A percentile compares a stretch with the other conserved stretches of the same genome.
phyloP scores from a whole-genome alignment of 2,888 invertebrate genomes.

The Nysson spinosus region DNA sequence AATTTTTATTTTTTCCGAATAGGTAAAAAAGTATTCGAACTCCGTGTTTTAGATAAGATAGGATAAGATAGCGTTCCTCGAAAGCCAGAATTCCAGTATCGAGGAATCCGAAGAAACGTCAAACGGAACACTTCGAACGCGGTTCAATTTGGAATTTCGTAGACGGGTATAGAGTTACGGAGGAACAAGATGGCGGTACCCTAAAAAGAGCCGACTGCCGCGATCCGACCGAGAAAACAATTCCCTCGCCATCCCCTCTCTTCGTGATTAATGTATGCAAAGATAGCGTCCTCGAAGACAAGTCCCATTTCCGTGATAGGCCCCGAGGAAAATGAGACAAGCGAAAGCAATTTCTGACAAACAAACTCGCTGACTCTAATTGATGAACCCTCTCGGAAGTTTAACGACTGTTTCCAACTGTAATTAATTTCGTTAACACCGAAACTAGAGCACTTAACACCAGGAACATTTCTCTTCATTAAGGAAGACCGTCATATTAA shows the following conservation, averaged over 20 bases:
- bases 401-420: neutral
- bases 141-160: slow-evolving; percentile 55
- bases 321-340: slow-evolving; percentile 17
- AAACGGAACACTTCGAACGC: slow-evolving; percentile 34
- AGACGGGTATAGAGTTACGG: slow-evolving; percentile 49
- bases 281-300: slow-evolving; percentile 51
- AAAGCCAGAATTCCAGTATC: slow-evolving; percentile 31
- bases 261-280: slow-evolving; percentile 64
- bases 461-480: neutral
- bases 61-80: slow-evolving; percentile 23
- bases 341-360: slow-evolving; percentile 28
- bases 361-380: slow-evolving; percentile 17
- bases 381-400: slow-evolving; percentile 3
- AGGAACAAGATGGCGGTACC: slow-evolving; percentile 21
- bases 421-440: neutral
- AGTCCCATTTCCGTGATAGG: slow-evolving; percentile 26
- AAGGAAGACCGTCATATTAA: no score
- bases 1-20: no score
- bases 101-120: slow-evolving; percentile 38
- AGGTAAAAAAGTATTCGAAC: neutral
- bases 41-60: slow-evolving; percentile 33
- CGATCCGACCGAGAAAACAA: slow-evolving; percentile 45
- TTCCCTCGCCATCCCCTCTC: slow-evolving; percentile 51
- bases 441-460: neutral
- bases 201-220: slow-evolving; percentile 23